Evolutionary conservation across 2,113 vertebrate species (phyloP), one percentile per base, ranked within the genome.

Genomic region (Tursiops truncatus): DNA sequence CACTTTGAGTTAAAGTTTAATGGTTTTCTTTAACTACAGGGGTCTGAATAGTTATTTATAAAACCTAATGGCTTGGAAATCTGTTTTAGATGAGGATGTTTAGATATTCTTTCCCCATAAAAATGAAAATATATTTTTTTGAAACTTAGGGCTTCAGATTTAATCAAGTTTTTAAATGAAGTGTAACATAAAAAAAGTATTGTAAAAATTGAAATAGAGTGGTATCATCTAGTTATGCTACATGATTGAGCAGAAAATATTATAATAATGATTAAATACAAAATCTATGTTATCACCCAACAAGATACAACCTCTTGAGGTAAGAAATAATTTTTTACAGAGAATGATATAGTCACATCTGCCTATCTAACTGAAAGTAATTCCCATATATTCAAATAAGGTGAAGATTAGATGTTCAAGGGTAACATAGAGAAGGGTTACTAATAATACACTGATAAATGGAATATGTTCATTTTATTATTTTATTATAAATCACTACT

Each of bases 161-260:
- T 97, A 96, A 77, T 91, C 73, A 87, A 70, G 25, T 33, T 87
- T 76, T 90, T 80, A 53, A 96, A 90, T 94, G 12, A 94, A 89
- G 20, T 85, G 11, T 76, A 13, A 53, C 20, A 80, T 58, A 36
- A 86, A 58, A 53, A 80, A 83, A 89, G 17, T 88, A 83, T 67
- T 82, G 2, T 23, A 23, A 84, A 94, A 74, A 68, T 33, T 71
- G 12, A 94, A 92, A 60, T 81, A 68, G 25, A 91, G 58, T 71
- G 2, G 0, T 81, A 50, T 93, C 1, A 50, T 90, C 23, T 50
- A n/a, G 4, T 62, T 76, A 47, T 63, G 33, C 4, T 65, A 13
- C 3, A 33, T n/a, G 20, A 58, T 36, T 90, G 25, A 58, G 25
- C 15, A 93, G 33, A 63, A 47, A 70, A 83, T 60, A 33, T 77